These are phyloP conservation scores for Nyctibius bracteatus DNA, from an alignment of 2,113 vertebrate species.

Conservation along the genomic window DNA sequence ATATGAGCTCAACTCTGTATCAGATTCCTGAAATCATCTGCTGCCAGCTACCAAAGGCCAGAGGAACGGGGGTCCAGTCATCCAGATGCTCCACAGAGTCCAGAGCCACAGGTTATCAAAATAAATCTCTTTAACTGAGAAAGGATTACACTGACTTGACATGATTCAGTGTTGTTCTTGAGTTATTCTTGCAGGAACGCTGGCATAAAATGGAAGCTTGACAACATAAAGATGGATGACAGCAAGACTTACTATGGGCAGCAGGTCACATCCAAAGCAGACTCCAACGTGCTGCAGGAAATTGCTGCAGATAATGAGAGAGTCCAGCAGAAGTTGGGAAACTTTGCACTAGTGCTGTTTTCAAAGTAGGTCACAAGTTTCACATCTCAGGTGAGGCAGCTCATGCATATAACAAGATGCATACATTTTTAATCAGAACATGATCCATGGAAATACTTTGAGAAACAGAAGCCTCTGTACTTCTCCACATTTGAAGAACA, in stretches of 20 bases:
- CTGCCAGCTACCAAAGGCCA: background rate
- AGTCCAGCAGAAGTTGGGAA: background rate
- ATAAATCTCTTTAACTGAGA: background rate
- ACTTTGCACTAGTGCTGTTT: background rate
- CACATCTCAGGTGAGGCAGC: background rate
- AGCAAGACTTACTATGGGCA: background rate
- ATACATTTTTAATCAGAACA: constrained; percentile 30
- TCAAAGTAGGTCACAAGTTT: constrained; percentile 1
- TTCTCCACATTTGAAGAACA: background rate
- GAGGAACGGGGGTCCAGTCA: background rate
- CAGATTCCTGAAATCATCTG: background rate
- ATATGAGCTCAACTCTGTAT: background rate
- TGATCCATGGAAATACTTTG: background rate
- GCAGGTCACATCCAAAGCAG: background rate
- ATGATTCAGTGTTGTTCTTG: background rate
- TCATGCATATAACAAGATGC: background rate
- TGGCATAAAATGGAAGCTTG: background rate
- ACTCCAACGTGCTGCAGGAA: background rate
- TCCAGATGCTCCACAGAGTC: background rate
- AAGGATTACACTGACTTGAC: background rate
- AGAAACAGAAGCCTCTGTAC: background rate
- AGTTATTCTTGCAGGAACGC: background rate
- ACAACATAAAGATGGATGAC: background rate
- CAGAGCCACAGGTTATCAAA: background rate
- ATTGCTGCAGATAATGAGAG: background rate